phyloP scores from a whole-genome alignment of 2,113 vertebrate species.

The Cryptotis parvus region DNA sequence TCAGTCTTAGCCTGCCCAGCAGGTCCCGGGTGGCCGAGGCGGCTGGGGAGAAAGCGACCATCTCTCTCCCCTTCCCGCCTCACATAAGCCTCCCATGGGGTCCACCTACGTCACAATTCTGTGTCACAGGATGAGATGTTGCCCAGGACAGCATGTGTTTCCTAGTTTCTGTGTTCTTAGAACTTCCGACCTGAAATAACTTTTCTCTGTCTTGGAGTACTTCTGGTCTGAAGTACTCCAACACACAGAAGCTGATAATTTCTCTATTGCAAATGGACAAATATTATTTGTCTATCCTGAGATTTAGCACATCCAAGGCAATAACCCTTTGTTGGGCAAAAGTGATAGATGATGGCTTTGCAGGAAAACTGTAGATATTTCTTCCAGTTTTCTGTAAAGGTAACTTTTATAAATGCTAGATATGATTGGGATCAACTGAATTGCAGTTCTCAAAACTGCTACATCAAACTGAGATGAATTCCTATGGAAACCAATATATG shows the following conservation, averaged over 20 bases:
- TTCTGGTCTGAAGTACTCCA: background rate
- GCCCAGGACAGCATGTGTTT: background rate
- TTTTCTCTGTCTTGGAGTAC: background rate
- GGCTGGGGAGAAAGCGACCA: too few relatives aligned
- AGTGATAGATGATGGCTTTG: slow-evolving; percentile 36
- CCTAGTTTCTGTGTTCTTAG: slow-evolving; percentile 11
- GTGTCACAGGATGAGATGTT: background rate
- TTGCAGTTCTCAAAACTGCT: slow-evolving; percentile 79
- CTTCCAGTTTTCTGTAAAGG: slow-evolving; percentile 78
- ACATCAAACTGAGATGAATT: slow-evolving; percentile 70
- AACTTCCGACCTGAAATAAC: background rate
- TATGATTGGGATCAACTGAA: slow-evolving; percentile 74
- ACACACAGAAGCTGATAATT: background rate
- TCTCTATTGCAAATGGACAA: background rate
- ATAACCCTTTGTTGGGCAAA: background rate
- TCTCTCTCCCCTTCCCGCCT: too few relatives aligned
- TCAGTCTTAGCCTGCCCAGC: too few relatives aligned
- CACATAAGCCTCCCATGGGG: too few relatives aligned
- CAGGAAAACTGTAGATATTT: slow-evolving; percentile 71
- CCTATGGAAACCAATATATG: slow-evolving; percentile 79
- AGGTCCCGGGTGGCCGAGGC: too few relatives aligned
- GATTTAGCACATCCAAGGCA: background rate
- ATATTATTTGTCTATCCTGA: background rate
- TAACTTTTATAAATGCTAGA: slow-evolving; percentile 72
- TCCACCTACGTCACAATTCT: too few relatives aligned